Conservation (phyloP, 2,113 vertebrate species). For the Mormyrus lacerda region DNA sequence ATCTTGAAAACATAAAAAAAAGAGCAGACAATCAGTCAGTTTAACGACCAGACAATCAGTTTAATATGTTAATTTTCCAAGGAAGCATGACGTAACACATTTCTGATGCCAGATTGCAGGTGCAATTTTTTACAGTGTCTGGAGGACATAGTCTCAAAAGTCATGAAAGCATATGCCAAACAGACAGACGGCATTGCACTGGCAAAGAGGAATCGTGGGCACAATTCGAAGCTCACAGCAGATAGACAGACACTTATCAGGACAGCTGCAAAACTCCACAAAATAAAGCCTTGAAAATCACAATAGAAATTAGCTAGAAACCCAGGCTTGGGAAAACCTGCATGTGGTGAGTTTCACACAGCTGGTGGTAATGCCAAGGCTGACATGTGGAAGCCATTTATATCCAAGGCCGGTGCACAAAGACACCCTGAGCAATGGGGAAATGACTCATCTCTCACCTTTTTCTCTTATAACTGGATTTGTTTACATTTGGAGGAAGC, state of each 20-base stretch:
- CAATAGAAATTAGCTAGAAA: background rate
- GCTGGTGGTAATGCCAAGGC: background rate
- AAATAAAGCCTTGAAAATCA: background rate
- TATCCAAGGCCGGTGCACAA: background rate
- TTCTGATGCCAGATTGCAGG: background rate
- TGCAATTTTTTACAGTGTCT: background rate
- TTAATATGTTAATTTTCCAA: background rate
- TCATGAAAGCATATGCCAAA: background rate
- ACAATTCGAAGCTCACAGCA: background rate
- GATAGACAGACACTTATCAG: background rate
- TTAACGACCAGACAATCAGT: background rate
- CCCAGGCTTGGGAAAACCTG: background rate
- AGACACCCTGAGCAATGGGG: background rate
- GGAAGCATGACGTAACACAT: background rate
- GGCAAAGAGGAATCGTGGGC: background rate
- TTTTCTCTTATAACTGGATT: too few species aligned
- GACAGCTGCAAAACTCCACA: background rate
- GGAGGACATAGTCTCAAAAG: background rate
- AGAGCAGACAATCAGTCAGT: background rate
- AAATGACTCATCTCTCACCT: background rate
- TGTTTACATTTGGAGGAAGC: too few species aligned
- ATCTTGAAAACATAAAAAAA: background rate
- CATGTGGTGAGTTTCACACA: background rate
- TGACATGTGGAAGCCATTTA: background rate
- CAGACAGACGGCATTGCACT: background rate